A percentile compares a stretch with the other conserved stretches of the same genome.
Conservation (phyloP, 2,797 vertebrate species). For the Tokudaia muenninki region DNA sequence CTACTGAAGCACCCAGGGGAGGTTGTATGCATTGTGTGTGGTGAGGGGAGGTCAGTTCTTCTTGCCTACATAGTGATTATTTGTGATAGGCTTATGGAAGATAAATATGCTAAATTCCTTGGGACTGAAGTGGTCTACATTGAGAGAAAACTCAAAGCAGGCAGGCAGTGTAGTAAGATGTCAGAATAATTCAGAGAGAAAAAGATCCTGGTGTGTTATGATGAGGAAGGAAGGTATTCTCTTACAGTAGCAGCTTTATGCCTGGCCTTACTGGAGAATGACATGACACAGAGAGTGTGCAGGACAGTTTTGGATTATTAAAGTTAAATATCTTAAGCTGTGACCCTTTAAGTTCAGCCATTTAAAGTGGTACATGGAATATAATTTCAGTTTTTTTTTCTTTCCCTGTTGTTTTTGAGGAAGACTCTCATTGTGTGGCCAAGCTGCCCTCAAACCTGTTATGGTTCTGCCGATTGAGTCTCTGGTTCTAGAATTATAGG, state of each 20-base stretch:
- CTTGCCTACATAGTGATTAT: neutral
- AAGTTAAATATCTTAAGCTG: neutral
- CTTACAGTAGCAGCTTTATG: neutral
- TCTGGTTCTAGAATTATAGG: neutral
- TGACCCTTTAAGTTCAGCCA: constrained; percentile 34
- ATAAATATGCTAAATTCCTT: neutral
- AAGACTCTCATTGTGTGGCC: neutral
- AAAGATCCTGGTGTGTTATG: neutral
- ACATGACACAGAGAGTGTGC: neutral
- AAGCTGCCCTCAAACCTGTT: neutral
- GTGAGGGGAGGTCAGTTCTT: neutral
- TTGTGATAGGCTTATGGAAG: constrained; percentile 38
- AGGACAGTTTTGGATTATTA: neutral
- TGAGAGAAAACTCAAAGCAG: neutral
- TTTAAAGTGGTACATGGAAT: constrained; percentile 12
- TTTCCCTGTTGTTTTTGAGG: neutral
- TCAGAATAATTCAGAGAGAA: neutral
- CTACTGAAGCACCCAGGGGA: neutral
- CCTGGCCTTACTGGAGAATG: neutral
- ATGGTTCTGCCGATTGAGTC: neutral
- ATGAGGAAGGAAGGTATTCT: constrained; percentile 2
- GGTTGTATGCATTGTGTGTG: rapidly evolving
- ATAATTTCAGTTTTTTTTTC: neutral
- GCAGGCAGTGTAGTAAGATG: neutral
- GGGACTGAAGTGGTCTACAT: neutral